These are phyloP conservation scores for Atta cephalotes DNA, from an alignment of 1,140 invertebrate genomes.

Conservation along the genomic window DNA sequence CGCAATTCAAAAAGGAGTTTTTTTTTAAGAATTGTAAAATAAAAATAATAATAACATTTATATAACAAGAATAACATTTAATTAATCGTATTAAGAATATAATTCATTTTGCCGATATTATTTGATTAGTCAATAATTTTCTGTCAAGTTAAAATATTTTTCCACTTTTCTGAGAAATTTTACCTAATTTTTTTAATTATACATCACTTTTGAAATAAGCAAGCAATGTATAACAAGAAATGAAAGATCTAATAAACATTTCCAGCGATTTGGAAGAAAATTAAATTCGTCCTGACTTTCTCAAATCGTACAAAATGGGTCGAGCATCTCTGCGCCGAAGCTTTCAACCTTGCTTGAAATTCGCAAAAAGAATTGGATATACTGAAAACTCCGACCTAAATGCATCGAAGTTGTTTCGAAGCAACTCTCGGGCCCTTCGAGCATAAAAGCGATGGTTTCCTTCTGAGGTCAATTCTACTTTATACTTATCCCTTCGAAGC, in stretches of 20 bases:
- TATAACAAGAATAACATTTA: too few species aligned
- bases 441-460: slow-evolving; percentile 20
- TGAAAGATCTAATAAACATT: not conserved
- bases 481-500: slow-evolving; percentile 29
- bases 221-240: not conserved
- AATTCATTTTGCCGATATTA: too few species aligned
- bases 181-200: too few species aligned
- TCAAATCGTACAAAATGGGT: slow-evolving; percentile 2
- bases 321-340: not conserved
- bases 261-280: not conserved
- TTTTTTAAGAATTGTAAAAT: too few species aligned
- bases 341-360: slow-evolving; percentile 8
- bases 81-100: too few species aligned
- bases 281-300: not conserved
- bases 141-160: too few species aligned
- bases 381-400: slow-evolving; percentile 21
- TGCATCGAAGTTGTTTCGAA: slow-evolving; percentile 35
- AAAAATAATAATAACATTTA: too few species aligned
- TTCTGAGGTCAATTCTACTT: slow-evolving; percentile 43
- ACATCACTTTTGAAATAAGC: too few species aligned
- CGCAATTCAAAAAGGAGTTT: too few species aligned
- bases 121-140: too few species aligned
- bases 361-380: not conserved
- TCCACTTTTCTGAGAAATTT: too few species aligned
- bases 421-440: slow-evolving; percentile 1